Percentiles rank a stretch among this genome's conserved stretches.
These are phyloP conservation scores for Cosmorhoe ocellata DNA, from an alignment of 2,888 invertebrate species.

Conservation along the genomic window DNA sequence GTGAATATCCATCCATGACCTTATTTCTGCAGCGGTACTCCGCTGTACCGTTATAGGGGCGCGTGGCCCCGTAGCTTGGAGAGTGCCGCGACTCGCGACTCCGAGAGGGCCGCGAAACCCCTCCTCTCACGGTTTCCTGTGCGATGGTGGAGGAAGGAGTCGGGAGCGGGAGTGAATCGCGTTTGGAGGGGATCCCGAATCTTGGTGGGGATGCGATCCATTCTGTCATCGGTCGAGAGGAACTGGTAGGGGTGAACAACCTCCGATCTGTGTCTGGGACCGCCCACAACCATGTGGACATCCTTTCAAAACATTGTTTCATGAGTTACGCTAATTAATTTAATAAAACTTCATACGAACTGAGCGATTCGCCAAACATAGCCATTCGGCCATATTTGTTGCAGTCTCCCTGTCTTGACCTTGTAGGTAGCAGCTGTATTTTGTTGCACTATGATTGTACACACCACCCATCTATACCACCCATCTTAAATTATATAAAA, in stretches of 20 bases:
- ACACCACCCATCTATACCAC: too few species aligned
- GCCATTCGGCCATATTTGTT: conserved; percentile 55
- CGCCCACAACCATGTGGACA: conserved; percentile 55
- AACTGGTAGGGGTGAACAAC: conserved; percentile 81
- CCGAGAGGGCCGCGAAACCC: conserved; percentile 54
- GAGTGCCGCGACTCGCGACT: conserved; percentile 63
- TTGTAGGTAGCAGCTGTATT: too few species aligned
- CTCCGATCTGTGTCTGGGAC: conserved; percentile 62
- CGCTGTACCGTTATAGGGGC: conserved; percentile 73
- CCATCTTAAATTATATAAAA: too few species aligned
- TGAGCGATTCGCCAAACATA: conserved; percentile 71
- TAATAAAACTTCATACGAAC: conserved; percentile 53
- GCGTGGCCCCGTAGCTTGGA: conserved; percentile 67
- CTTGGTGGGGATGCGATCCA: conserved; percentile 80
- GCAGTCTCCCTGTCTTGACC: conserved; percentile 55
- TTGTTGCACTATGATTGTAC: too few species aligned
- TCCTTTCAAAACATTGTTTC: conserved; percentile 44
- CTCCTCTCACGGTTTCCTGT: conserved; percentile 76
- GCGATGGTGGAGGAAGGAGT: conserved; percentile 75
- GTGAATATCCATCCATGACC: conserved; percentile 77
- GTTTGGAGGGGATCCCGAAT: conserved; percentile 80
- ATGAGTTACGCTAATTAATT: conserved; percentile 1
- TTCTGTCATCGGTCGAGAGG: conserved; percentile 66
- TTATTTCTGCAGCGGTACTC: conserved; percentile 76
- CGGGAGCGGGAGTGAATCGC: conserved; percentile 81